phyloP scores from a whole-genome alignment of 2,113 vertebrate genomes.

The Cryptomyrus ogoouensis region DNA sequence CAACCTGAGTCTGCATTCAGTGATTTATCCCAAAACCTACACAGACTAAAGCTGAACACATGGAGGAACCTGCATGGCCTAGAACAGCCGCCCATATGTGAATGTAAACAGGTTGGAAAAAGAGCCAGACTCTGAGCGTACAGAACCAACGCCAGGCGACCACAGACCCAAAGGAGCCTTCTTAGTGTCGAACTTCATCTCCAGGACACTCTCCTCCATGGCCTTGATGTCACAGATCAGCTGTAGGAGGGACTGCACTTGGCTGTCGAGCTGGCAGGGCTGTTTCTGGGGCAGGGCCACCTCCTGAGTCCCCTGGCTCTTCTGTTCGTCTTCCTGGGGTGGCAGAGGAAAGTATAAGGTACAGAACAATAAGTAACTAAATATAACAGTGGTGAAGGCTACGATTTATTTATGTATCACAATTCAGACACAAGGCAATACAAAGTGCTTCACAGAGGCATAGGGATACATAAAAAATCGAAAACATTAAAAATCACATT shows the following conservation, averaged over 20 bases:
- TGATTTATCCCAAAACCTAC: neutral
- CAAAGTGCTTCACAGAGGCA: too few species aligned
- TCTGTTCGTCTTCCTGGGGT: constrained; percentile 42
- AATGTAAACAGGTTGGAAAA: neutral
- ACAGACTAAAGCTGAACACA: neutral
- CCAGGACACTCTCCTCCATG: constrained; percentile 83
- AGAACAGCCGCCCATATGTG: neutral
- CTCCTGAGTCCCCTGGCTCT: neutral
- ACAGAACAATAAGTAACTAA: neutral
- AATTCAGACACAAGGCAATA: too few species aligned
- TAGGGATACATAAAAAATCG: too few species aligned
- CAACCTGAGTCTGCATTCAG: neutral
- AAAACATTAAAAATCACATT: neutral
- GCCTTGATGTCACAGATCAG: constrained; percentile 78
- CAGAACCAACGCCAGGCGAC: neutral
- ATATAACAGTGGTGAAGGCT: neutral
- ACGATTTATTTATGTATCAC: too few species aligned
- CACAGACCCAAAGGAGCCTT: constrained; percentile 78
- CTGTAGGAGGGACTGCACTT: constrained; percentile 71
- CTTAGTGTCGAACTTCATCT: constrained; percentile 87
- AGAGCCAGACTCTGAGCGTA: neutral
- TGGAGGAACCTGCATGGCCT: neutral
- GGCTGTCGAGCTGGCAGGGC: constrained; percentile 59
- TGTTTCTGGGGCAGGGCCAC: constrained; percentile 37
- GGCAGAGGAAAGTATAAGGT: neutral